Conservation (phyloP, 2,113 vertebrate species). For the Diadophis punctatus region DNA sequence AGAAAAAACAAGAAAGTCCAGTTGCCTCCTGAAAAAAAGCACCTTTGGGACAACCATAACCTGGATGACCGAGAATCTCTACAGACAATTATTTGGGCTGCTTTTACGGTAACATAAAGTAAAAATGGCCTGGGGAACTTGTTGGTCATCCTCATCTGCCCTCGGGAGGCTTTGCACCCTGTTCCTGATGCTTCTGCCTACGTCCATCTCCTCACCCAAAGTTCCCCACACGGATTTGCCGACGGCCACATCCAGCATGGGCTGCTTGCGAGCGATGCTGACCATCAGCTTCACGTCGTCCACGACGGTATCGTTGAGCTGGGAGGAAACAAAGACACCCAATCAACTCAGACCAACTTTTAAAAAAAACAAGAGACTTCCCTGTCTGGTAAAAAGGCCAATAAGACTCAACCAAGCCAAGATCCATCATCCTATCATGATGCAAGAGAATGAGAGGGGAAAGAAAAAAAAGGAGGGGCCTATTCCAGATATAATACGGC, state of each 20-base stretch:
- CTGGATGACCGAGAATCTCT: no score
- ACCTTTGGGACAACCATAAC: no score
- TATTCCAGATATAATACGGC: not conserved
- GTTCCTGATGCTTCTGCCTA: not conserved
- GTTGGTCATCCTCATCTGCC: not conserved
- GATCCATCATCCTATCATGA: not conserved
- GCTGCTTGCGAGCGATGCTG: slow-evolving; percentile 90
- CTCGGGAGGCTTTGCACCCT: not conserved
- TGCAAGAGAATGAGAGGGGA: not conserved
- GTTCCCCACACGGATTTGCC: slow-evolving; percentile 87
- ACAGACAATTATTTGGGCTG: not conserved
- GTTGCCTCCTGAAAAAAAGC: no score
- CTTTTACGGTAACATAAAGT: not conserved
- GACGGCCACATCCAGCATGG: slow-evolving; percentile 85
- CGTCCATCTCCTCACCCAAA: slow-evolving; percentile 72
- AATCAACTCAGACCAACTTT: not conserved
- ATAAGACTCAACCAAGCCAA: not conserved
- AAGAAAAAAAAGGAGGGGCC: not conserved
- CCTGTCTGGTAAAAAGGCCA: not conserved
- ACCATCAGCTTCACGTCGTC: slow-evolving; percentile 84
- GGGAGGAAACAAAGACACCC: not conserved
- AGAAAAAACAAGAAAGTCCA: no score
- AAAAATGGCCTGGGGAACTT: not conserved
- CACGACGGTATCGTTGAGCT: slow-evolving; percentile 81
- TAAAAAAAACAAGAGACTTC: not conserved